Conservation (phyloP, 2,888 invertebrate species). For the Dendrolimus pini region DNA sequence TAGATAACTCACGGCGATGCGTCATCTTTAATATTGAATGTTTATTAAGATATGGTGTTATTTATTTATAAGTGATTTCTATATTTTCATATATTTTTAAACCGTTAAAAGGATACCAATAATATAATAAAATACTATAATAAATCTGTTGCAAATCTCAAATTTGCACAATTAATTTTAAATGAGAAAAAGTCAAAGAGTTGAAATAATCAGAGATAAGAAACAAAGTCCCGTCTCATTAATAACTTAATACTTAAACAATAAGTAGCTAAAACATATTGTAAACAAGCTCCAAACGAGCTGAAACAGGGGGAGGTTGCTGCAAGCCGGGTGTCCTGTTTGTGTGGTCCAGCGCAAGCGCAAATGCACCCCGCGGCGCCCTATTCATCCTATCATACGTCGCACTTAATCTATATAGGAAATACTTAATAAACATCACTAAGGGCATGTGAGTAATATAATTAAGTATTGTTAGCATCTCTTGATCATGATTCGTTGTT, state of each 20-base stretch:
- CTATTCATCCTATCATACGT: constrained; percentile 23
- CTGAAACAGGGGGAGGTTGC: constrained; percentile 1
- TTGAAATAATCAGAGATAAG: too few species aligned
- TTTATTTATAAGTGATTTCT: too few species aligned
- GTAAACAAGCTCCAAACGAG: background rate
- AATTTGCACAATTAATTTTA: too few species aligned
- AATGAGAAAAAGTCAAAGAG: too few species aligned
- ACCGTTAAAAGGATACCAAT: too few species aligned
- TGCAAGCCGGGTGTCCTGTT: constrained; percentile 14
- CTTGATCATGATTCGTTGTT: too few species aligned
- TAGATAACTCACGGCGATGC: too few species aligned
- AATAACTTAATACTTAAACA: background rate
- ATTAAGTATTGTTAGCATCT: background rate
- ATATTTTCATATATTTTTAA: too few species aligned
- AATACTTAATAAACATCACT: constrained; percentile 1
- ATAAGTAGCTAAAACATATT: background rate
- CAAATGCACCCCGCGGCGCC: constrained; percentile 33
- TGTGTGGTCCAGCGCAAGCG: constrained; percentile 20
- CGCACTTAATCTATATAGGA: constrained; percentile 10
- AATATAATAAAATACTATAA: too few species aligned
- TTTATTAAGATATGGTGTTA: too few species aligned
- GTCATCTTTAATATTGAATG: too few species aligned
- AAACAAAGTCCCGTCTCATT: background rate
- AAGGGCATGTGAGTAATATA: background rate
- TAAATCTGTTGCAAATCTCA: too few species aligned